phyloP scores from a whole-genome alignment of 1,140 invertebrate species.

The Zaprionus lachaisei region DNA sequence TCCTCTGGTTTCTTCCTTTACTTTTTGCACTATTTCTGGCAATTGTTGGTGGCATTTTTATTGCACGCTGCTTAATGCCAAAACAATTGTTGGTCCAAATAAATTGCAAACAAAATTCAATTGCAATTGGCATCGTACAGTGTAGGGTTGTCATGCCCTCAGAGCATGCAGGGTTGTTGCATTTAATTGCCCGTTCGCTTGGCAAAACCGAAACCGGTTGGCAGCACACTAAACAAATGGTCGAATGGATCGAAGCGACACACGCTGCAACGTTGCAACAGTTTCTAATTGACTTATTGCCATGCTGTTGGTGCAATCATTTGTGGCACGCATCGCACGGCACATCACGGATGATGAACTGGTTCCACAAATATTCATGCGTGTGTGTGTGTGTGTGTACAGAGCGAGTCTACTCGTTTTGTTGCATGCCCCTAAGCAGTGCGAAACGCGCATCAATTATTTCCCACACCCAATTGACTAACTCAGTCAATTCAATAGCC shows the following conservation, averaged over 20 bases:
- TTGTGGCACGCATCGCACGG: slow-evolving; percentile 34
- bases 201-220: background rate
- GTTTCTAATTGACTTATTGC: slow-evolving; percentile 49
- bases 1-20: background rate
- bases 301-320: slow-evolving; percentile 38
- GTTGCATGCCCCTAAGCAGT: slow-evolving; percentile 3
- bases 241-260: slow-evolving; percentile 1
- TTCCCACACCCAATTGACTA: slow-evolving; percentile 9
- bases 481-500: background rate
- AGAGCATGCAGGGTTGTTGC: background rate
- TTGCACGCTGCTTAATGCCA: slow-evolving; percentile 64
- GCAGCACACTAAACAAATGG: slow-evolving; percentile 27
- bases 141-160: background rate
- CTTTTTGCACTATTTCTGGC: background rate
- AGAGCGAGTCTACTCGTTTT: background rate
- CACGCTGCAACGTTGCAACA: slow-evolving; percentile 21
- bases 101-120: slow-evolving; percentile 61
- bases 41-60: slow-evolving; percentile 32
- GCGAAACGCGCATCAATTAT: slow-evolving; percentile 12
- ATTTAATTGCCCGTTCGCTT: slow-evolving; percentile 5
- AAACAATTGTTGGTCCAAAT: slow-evolving; percentile 74
- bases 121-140: slow-evolving; percentile 29
- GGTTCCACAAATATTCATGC: background rate
- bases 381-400: background rate
- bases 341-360: slow-evolving; percentile 17